Conservation (phyloP, 2,113 vertebrate species). For the Labrus mixtus region DNA sequence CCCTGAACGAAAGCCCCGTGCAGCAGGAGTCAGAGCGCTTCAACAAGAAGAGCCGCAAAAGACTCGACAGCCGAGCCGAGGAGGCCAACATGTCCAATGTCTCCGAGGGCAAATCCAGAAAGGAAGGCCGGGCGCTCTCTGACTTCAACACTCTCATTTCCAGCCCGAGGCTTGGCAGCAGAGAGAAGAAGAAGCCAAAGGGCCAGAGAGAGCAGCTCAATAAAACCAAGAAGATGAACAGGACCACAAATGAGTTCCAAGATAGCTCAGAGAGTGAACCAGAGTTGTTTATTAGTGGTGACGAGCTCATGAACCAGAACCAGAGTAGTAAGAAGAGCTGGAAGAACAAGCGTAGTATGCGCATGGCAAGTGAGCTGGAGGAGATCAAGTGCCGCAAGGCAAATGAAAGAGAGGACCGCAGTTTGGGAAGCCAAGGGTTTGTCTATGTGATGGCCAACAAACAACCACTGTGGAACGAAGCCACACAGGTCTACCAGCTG, state of each 20-base stretch:
- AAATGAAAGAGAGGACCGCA: slow-evolving; percentile 94
- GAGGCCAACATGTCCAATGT: slow-evolving; percentile 91
- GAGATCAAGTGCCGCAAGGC: slow-evolving; percentile 96
- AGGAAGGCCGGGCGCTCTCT: slow-evolving; percentile 90
- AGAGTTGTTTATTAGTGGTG: slow-evolving; percentile 96
- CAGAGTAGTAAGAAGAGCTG: slow-evolving; percentile 97
- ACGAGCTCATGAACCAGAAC: slow-evolving; percentile 99
- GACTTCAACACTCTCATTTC: slow-evolving; percentile 97
- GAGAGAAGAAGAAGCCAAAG: slow-evolving; percentile 98
- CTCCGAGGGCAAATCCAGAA: slow-evolving; percentile 94
- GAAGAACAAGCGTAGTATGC: slow-evolving; percentile 95
- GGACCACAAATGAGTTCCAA: slow-evolving; percentile 95
- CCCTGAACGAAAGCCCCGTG: slow-evolving; percentile 92
- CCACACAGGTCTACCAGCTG: slow-evolving; percentile 98
- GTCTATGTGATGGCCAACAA: slow-evolving; percentile 99
- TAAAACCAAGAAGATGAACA: slow-evolving; percentile 95
- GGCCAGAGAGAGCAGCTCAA: slow-evolving; percentile 92
- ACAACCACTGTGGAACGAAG: slow-evolving; percentile 97
- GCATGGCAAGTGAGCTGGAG: slow-evolving; percentile 92
- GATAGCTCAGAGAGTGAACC: slow-evolving; percentile 99
- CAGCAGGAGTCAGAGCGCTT: slow-evolving; percentile 94
- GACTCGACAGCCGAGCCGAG: slow-evolving; percentile 93
- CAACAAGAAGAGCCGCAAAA: slow-evolving; percentile 93
- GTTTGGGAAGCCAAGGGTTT: slow-evolving; percentile 96
- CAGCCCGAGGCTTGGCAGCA: slow-evolving; percentile 92